A percentile compares a stretch with the other conserved stretches of the same genome.
phyloP scores from a whole-genome alignment of 2,888 invertebrate genomes.

The Eueremaeus valkanovi region DNA sequence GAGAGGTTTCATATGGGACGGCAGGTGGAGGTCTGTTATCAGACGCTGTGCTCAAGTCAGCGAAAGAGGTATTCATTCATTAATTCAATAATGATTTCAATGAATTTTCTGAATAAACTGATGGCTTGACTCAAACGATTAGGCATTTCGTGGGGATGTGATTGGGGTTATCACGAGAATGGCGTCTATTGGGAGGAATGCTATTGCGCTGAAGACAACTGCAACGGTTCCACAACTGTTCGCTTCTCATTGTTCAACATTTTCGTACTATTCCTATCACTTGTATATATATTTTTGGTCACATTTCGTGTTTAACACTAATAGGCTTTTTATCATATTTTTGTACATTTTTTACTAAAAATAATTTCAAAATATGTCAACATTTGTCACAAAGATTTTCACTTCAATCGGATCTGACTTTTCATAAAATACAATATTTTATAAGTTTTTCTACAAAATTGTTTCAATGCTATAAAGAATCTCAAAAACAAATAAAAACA shows the following conservation, averaged over 20 bases:
- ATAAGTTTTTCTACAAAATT: too few species aligned
- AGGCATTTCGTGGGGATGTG: slow-evolving; percentile 74
- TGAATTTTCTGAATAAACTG: not conserved
- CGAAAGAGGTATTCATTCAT: slow-evolving; percentile 54
- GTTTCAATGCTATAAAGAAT: too few species aligned
- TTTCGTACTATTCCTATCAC: not conserved
- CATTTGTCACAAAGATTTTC: too few species aligned
- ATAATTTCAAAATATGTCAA: too few species aligned
- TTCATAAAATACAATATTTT: too few species aligned
- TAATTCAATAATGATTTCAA: not conserved
- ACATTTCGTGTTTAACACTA: not conserved
- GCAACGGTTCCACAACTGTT: slow-evolving; percentile 56
- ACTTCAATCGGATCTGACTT: too few species aligned
- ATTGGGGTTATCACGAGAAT: slow-evolving; percentile 88
- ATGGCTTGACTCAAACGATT: too few species aligned
- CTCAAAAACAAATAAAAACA: too few species aligned
- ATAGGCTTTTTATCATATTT: not conserved
- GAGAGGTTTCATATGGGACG: slow-evolving; percentile 91
- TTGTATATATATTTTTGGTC: not conserved
- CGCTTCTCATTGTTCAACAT: not conserved
- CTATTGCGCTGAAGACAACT: slow-evolving; percentile 86
- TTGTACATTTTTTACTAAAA: not conserved
- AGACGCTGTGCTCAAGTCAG: slow-evolving; percentile 83
- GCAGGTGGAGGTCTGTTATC: slow-evolving; percentile 86
- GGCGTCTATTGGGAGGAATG: slow-evolving; percentile 97